Base-by-base conservation (phyloP, 2,888 invertebrate genomes). In the Lapara coniferarum region DNA sequence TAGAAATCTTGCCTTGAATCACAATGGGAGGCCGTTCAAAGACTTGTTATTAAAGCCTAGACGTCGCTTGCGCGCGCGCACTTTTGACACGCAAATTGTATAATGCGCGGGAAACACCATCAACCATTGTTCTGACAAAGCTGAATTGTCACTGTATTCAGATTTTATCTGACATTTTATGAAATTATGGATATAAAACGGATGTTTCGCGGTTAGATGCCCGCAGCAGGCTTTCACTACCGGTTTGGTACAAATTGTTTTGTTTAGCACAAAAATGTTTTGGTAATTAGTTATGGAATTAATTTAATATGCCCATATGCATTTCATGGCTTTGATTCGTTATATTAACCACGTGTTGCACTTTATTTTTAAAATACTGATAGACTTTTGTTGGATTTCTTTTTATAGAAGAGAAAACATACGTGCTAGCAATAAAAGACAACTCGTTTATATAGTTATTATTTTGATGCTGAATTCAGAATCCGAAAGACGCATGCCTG, bases 81-180 rank as follows among this genome's bases (percentile, higher is more conserved):
- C 80, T 90, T 92, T 90, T 92, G 93, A 93, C 92, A 89, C 86
- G 86, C 81, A 92, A 93, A 93, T 91, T 93, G 89, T 88, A 89
- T 90, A 91, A 92, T 90, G 82, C 83, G 82, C 87, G 88, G 88
- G 88, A 90, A 87, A 87, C 81, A 79, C 81, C 74, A 78, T 74
- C 76, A 76, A 74, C 79, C 84, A 92, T 93, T 93, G 92, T 92
- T 88, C 87, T 88, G 89, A 82, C 85, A 82, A 79, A 80, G 80
- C 77, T 78, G 81, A 84, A 88, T 90, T 92, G 92, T 92, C 92
- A 89, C 85, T 82, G 84, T 88, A 89, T 91, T 90, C 85, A 86
- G 89, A 89, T 89, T 91, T 88, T 89, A 91, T 91, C 88, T 86
- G 86, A 84, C 86, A 90, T 91, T 90, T 92, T 90, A 88, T 90